Percentiles rank a stretch among this genome's conserved stretches.
phyloP scores from a whole-genome alignment of 2,888 invertebrate genomes.

The Erebia ligea region DNA sequence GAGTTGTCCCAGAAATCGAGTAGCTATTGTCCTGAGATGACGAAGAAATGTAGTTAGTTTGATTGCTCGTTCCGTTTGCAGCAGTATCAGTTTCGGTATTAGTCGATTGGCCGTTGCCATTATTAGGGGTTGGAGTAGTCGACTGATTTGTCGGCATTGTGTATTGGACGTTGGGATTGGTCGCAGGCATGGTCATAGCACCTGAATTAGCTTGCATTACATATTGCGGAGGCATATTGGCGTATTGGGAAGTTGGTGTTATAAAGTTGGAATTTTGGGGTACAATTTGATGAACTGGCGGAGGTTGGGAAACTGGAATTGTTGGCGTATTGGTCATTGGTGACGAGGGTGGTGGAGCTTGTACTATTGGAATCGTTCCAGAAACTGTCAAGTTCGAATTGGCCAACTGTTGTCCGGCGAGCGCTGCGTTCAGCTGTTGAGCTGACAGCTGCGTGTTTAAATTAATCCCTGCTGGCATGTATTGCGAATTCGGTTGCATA shows the following conservation, averaged over 20 bases:
- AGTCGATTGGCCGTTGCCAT: slow-evolving; percentile 61
- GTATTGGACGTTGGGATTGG: slow-evolving; percentile 67
- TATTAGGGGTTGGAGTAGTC: slow-evolving; percentile 52
- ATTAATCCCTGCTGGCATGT: slow-evolving; percentile 71
- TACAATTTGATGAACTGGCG: slow-evolving; percentile 66
- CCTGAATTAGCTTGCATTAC: slow-evolving; percentile 69
- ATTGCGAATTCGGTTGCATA: slow-evolving; percentile 69
- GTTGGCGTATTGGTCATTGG: slow-evolving; percentile 57
- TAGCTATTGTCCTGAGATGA: slow-evolving; percentile 71
- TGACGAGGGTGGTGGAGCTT: slow-evolving; percentile 64
- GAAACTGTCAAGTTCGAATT: slow-evolving; percentile 61
- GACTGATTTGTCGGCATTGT: slow-evolving; percentile 59
- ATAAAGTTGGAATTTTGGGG: slow-evolving; percentile 64
- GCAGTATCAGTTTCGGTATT: slow-evolving; percentile 59
- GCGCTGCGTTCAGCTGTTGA: slow-evolving; percentile 73
- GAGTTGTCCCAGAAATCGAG: slow-evolving; percentile 51
- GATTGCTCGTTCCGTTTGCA: slow-evolving; percentile 59
- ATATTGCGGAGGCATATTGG: slow-evolving; percentile 67
- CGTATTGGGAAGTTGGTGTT: slow-evolving; percentile 70
- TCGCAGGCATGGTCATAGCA: slow-evolving; percentile 58
- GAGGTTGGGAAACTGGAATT: slow-evolving; percentile 60
- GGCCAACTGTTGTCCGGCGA: slow-evolving; percentile 66
- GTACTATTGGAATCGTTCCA: slow-evolving; percentile 72
- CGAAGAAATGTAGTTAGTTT: slow-evolving; percentile 73
- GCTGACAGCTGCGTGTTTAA: slow-evolving; percentile 73